phyloP scores from a whole-genome alignment of 2,797 vertebrate species.

The Melanotaenia parkinsoni region DNA sequence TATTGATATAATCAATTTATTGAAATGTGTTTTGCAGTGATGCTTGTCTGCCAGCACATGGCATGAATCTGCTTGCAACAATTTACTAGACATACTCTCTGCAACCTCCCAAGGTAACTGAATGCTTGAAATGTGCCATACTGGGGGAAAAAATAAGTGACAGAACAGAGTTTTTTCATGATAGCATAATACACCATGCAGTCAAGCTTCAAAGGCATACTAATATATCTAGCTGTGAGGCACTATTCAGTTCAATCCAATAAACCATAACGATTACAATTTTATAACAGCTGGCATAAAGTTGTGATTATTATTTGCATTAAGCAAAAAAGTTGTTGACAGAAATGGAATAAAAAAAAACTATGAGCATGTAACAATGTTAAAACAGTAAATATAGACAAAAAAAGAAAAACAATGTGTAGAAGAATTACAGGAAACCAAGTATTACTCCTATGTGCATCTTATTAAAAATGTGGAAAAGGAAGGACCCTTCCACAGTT shows the following conservation, averaged over 20 bases:
- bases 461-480: not conserved
- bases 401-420: no score
- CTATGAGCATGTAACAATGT: not conserved
- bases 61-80: no score
- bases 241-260: not conserved
- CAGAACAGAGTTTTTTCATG: not conserved
- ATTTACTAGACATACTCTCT: no score
- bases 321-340: not conserved
- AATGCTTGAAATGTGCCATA: no score
- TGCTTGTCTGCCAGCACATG: no score
- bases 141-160: no score
- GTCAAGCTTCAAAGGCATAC: not conserved
- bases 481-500: slow-evolving; percentile 14
- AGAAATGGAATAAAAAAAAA: not conserved
- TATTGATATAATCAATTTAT: no score
- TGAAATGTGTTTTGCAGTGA: no score
- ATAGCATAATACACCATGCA: not conserved
- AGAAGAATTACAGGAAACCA: not conserved
- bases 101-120: no score
- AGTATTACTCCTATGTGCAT: not conserved
- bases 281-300: not conserved
- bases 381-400: no score
- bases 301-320: not conserved
- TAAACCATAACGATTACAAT: not conserved
- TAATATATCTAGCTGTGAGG: not conserved